Base-by-base conservation (phyloP, 2,797 vertebrate species). In the Acanthis flammea region DNA sequence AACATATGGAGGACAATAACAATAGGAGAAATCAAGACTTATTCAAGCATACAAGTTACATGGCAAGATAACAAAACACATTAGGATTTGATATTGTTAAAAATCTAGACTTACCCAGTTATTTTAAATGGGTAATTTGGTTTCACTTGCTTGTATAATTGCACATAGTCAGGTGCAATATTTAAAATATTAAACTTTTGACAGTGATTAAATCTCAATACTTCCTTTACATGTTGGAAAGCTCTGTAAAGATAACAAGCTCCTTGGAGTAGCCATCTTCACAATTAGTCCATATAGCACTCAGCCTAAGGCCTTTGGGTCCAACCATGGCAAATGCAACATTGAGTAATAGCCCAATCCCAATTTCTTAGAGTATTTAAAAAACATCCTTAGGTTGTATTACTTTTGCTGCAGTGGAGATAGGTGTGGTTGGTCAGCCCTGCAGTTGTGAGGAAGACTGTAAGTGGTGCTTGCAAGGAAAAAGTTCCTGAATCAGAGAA, bases 261-360 rank as follows among this genome's bases (percentile, higher is more conserved):
- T 58, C n/a, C 22, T 13, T 76, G 55, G 41, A 51, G 24, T 12
- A 75, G 47, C 22, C 22, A 42, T 30, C 60, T 87, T 60, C 42
- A 54, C 28, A 28, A 41, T 0, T 0, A 0, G 39, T 51, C 70
- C 13, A 33, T 3, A 84, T 0, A 57, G 31, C 42, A 19, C 33
- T n/a, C 12, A 33, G 58, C 35, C 30, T 42, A 57, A 60, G 39
- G 65, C 33, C 45, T 75, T 41, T 25, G 19, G 45, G 30, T 61
- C 58, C 35, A 79, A 37, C 21, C 14, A 33, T 5, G 14, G 37
- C 45, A 85, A 21, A 81, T 44, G 14, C 17, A 86, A 84, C 53
- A 71, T 0, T 21, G 21, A 62, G 12, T 23, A 82, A 86, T 4
- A 63, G 55, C 10, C 19, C 19, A 14, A 18, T 53, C 10, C 19